A percentile compares a stretch with the other conserved stretches of the same genome.
Conservation (phyloP, 2,113 vertebrate genomes). For the Tenebrosternarchus preto region DNA sequence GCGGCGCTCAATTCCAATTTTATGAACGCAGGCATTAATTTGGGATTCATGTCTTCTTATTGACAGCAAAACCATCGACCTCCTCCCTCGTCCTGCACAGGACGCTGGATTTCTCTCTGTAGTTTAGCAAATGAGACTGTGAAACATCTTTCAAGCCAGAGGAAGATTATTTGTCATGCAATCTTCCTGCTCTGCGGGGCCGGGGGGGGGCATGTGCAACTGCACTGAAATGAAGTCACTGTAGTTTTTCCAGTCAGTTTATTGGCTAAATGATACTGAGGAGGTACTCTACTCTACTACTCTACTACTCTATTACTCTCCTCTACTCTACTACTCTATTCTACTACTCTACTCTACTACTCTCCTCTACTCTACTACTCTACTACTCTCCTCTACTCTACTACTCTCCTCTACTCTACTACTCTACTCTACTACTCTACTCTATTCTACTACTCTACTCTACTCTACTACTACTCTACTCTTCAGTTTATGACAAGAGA, state of each 20-base stretch:
- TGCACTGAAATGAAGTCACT: not conserved
- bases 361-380: too few species aligned
- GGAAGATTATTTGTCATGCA: slow-evolving; percentile 5
- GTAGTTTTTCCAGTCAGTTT: not conserved
- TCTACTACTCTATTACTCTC: too few species aligned
- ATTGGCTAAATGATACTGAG: not conserved
- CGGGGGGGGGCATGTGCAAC: not conserved
- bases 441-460: too few species aligned
- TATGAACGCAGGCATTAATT: slow-evolving; percentile 20
- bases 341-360: too few species aligned
- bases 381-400: too few species aligned
- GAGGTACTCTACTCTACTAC: not conserved
- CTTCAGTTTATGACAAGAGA: too few species aligned
- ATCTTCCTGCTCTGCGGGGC: not conserved
- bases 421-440: too few species aligned
- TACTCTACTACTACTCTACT: too few species aligned
- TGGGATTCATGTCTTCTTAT: slow-evolving; percentile 39
- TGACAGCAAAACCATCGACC: slow-evolving; percentile 29
- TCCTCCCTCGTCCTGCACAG: not conserved
- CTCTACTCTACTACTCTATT: too few species aligned
- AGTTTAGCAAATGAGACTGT: slow-evolving; percentile 24
- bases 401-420: too few species aligned
- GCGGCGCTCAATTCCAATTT: slow-evolving; percentile 28
- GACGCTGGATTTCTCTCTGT: slow-evolving; percentile 20
- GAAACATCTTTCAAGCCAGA: slow-evolving; percentile 7